These are phyloP conservation scores for Lycophotia porphyrea DNA, from an alignment of 2,888 invertebrate genomes.

Conservation along the genomic window DNA sequence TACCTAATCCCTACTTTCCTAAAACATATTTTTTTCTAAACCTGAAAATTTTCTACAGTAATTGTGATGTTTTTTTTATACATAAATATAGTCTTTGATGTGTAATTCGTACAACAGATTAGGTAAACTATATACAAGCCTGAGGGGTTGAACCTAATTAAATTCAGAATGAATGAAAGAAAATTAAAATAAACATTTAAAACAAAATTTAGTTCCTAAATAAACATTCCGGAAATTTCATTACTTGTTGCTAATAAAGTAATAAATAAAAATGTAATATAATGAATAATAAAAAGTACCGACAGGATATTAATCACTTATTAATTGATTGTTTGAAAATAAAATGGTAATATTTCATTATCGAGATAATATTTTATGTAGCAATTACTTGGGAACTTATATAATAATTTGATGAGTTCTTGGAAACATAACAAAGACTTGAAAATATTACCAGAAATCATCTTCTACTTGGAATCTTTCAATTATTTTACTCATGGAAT, in stretches of 20 bases:
- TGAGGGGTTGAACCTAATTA: constrained; percentile 7
- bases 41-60: background rate
- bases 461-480: background rate
- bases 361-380: too few relatives aligned
- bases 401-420: background rate
- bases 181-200: background rate
- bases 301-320: background rate
- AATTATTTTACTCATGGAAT: background rate
- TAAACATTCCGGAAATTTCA: constrained; percentile 8
- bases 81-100: background rate
- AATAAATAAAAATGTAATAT: constrained; percentile 3
- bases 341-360: too few relatives aligned
- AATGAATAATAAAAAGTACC: background rate
- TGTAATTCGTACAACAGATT: background rate
- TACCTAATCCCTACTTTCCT: background rate
- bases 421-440: background rate
- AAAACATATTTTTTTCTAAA: background rate
- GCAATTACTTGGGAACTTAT: background rate
- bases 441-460: background rate
- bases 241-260: constrained; percentile 1
- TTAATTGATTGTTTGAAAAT: background rate
- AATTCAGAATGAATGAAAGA: background rate
- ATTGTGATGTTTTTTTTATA: background rate
- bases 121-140: background rate
- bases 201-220: background rate